phyloP scores from a whole-genome alignment of 2,888 invertebrate species.

The Desoria tigrina region DNA sequence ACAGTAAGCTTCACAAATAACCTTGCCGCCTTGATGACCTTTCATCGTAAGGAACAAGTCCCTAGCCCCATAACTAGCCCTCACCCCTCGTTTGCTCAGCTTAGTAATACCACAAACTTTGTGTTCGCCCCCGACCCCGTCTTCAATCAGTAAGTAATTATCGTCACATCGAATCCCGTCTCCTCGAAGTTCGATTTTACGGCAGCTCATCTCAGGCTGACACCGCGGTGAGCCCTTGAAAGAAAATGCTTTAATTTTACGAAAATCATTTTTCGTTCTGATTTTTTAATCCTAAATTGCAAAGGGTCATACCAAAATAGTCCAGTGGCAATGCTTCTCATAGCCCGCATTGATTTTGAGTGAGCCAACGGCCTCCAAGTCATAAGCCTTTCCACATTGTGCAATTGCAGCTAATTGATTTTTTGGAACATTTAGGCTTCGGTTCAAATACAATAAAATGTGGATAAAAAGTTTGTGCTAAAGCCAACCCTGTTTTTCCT shows the following conservation, averaged over 20 bases:
- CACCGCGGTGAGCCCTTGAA: not conserved
- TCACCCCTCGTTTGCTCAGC: not conserved
- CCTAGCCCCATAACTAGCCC: not conserved
- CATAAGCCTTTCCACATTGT: not conserved
- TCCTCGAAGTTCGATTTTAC: not conserved
- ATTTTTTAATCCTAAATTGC: too few species aligned
- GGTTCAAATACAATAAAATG: too few species aligned
- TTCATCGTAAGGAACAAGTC: not conserved
- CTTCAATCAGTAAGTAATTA: not conserved
- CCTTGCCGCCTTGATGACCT: constrained; percentile 10
- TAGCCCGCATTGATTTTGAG: constrained; percentile 3
- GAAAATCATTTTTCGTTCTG: not conserved
- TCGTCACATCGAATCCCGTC: not conserved
- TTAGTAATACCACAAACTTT: not conserved
- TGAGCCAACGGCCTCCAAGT: not conserved
- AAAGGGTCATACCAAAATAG: not conserved
- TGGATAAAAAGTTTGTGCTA: too few species aligned
- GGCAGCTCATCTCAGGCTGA: not conserved
- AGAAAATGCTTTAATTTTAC: not conserved
- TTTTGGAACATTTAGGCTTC: too few species aligned
- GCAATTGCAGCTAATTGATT: not conserved
- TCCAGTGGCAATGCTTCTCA: constrained; percentile 6
- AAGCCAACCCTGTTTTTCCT: too few species aligned
- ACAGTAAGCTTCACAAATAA: constrained; percentile 10
- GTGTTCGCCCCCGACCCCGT: not conserved